Percentiles rank a stretch among this genome's conserved stretches.
Evolutionary conservation across 2,113 vertebrate genomes (phyloP).

Genomic region (Ictidomys tridecemlineatus): DNA sequence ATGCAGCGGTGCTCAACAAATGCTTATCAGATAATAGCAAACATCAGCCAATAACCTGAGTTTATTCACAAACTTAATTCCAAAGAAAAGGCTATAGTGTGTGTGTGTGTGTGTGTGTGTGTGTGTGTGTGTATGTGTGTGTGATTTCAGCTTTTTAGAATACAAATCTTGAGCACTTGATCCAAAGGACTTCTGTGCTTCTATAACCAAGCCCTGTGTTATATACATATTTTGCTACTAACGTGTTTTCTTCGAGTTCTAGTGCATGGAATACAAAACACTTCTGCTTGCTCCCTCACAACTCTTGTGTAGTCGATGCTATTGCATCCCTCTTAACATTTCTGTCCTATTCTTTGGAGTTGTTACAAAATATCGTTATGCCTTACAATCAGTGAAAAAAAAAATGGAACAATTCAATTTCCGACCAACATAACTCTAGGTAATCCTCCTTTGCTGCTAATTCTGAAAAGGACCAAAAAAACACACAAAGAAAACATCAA

Average conservation of each 20-base stretch:
- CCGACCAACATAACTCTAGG: neutral
- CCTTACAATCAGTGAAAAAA: constrained; percentile 37
- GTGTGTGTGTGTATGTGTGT: neutral
- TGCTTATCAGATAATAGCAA: neutral
- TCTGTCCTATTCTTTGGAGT: neutral
- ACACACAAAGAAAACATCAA: constrained; percentile 68
- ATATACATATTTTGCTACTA: neutral
- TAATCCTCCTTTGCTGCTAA: constrained; percentile 60
- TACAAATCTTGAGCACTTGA: neutral
- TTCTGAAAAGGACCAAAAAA: constrained; percentile 72
- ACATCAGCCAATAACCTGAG: neutral
- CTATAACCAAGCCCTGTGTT: neutral
- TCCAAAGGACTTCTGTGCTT: neutral
- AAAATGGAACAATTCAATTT: constrained; percentile 60
- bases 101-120: neutral
- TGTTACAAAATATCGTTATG: constrained; percentile 5
- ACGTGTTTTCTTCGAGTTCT: neutral
- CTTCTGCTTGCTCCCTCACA: neutral
- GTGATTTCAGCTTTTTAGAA: neutral
- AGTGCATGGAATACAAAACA: neutral
- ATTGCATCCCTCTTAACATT: neutral
- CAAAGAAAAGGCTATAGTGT: neutral
- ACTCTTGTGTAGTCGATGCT: neutral
- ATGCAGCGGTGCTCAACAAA: neutral
- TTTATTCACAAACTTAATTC: constrained; percentile 1